Percentiles rank a stretch among this genome's conserved stretches.
phyloP scores from a whole-genome alignment of 2,888 invertebrate species.

The Dione vanillae region DNA sequence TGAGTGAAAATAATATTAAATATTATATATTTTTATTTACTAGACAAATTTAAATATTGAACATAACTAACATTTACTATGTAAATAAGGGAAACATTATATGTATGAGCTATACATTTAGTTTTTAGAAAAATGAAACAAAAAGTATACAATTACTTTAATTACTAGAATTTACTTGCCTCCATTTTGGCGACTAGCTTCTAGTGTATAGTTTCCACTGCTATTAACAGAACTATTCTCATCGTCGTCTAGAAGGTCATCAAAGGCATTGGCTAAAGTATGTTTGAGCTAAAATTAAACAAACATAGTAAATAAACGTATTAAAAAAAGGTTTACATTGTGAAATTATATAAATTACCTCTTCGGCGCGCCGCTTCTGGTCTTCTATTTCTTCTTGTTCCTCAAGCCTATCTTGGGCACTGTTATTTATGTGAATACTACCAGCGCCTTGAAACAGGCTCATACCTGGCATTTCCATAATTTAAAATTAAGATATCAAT shows the following conservation, averaged over 20 bases:
- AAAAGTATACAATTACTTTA: not conserved
- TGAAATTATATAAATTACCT: conserved; percentile 74
- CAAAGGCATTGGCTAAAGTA: conserved; percentile 87
- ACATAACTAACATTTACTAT: too few species aligned
- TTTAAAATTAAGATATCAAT: not conserved
- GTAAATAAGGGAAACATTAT: too few species aligned
- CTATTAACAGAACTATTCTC: conserved; percentile 86
- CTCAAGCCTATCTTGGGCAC: conserved; percentile 85
- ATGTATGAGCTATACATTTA: not conserved
- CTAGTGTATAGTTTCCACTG: conserved; percentile 77
- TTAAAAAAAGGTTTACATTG: conserved; percentile 25
- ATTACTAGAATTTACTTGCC: conserved; percentile 26
- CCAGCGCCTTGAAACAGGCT: conserved; percentile 88
- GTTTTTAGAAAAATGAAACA: not conserved
- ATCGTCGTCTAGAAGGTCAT: conserved; percentile 87
- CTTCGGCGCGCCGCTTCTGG: conserved; percentile 86
- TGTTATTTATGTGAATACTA: conserved; percentile 86
- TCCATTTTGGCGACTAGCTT: conserved; percentile 68
- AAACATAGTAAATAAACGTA: conserved; percentile 33
- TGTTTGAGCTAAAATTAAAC: conserved; percentile 82
- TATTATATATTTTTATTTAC: too few species aligned
- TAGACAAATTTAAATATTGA: too few species aligned
- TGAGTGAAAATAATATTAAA: not conserved
- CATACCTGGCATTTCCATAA: conserved; percentile 86
- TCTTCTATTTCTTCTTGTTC: conserved; percentile 89